phyloP scores from a whole-genome alignment of 2,113 vertebrate genomes.

The Acinonyx jubatus region DNA sequence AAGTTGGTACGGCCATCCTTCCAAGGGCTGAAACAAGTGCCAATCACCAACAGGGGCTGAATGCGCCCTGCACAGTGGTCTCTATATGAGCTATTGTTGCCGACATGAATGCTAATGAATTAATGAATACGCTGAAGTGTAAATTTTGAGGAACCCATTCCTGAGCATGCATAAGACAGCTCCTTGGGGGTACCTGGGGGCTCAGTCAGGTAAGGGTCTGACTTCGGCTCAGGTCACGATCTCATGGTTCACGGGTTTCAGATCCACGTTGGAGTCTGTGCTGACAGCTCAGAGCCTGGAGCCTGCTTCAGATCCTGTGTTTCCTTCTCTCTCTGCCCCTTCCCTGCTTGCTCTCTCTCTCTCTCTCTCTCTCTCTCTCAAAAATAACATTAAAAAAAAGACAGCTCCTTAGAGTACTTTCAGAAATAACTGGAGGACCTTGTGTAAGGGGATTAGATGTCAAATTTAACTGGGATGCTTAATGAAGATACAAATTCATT shows the following conservation, averaged over 20 bases:
- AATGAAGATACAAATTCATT: conserved; percentile 21
- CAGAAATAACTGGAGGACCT: conserved; percentile 3
- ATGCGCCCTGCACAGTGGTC: background rate
- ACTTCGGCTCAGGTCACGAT: too few relatives aligned
- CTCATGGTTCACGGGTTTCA: too few relatives aligned
- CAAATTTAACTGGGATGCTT: conserved; percentile 23
- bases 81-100: background rate
- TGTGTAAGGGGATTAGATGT: background rate
- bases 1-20: background rate
- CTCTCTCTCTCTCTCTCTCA: too few relatives aligned
- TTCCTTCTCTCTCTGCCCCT: too few relatives aligned
- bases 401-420: background rate
- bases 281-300: too few relatives aligned
- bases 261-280: too few relatives aligned
- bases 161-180: background rate
- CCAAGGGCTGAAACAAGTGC: background rate
- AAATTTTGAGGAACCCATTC: background rate
- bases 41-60: background rate
- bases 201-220: too few relatives aligned
- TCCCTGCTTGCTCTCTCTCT: too few relatives aligned
- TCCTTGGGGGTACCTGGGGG: background rate
- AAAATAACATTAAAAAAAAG: background rate
- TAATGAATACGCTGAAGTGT: conserved; percentile 33
- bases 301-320: too few relatives aligned
- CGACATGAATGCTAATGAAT: background rate